phyloP scores from a whole-genome alignment of 1,140 invertebrate species.

The Neotoxoptera formosana region DNA sequence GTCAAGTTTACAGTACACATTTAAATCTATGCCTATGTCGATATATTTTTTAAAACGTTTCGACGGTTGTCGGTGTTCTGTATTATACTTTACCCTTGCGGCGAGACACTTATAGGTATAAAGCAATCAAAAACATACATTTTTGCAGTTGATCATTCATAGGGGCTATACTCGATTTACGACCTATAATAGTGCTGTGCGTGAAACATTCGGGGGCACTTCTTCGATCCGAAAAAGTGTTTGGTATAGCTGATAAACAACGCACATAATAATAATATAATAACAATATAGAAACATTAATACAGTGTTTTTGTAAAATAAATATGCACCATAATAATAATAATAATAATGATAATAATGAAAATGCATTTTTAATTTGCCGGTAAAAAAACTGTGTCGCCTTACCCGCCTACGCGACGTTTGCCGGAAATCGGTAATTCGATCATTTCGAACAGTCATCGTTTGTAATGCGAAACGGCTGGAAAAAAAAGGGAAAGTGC shows the following conservation, averaged over 20 bases:
- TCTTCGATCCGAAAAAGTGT: neutral
- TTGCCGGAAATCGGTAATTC: conserved; percentile 34
- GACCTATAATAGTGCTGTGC: neutral
- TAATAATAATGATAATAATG: neutral
- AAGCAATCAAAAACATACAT: neutral
- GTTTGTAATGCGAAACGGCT: conserved; percentile 19
- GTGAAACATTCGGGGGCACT: neutral
- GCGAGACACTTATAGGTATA: too few relatives aligned
- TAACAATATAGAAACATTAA: neutral
- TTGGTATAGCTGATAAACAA: neutral
- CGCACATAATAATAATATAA: too few relatives aligned
- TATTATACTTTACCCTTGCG: too few relatives aligned
- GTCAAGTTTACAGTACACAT: neutral
- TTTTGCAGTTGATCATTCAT: neutral
- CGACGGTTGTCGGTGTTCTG: neutral
- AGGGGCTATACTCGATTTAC: neutral
- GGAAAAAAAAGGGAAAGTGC: conserved; percentile 44
- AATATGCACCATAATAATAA: too few relatives aligned
- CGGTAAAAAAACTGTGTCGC: neutral
- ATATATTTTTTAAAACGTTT: neutral
- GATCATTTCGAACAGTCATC: neutral
- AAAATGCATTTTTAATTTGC: neutral
- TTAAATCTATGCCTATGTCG: neutral
- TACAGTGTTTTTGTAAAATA: neutral
- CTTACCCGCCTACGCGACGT: neutral